Base-by-base conservation (phyloP, 2,113 vertebrate species). In the Elephas maximus region DNA sequence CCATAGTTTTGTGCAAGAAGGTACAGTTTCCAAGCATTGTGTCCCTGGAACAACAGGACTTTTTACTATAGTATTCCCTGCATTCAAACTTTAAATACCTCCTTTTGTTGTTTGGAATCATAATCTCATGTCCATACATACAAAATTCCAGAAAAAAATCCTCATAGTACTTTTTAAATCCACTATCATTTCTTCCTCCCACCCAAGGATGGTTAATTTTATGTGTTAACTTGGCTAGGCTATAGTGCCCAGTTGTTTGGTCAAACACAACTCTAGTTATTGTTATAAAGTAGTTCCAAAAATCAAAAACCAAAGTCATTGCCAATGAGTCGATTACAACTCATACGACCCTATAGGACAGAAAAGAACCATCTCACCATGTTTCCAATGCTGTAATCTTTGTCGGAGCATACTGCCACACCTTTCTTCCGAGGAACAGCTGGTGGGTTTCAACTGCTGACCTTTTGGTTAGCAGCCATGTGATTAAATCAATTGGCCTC, bases 61-160 rank as follows among this genome's bases (percentile, higher is more conserved):
- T 44, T 91, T 80, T 6, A 51, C 33, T 60, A 10, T 5, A 23
- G 10, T 7, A 2, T 62, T 69, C 67, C 30, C 60, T 73, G 6
- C 67, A 84, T 57, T 94, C 41, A 77, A 73, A 80, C 20, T 77
- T 91, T 71, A 95, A 94, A 71, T 88, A 37, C 1, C n/a, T 73
- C 24, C 87, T 67, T 63, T 44, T 92, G 88, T 77, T 24, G 6
- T 17, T 63, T 91, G 53, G 45, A 81, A 86, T 86, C 41, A 81
- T 81, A 80, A 48, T 85, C 30, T 57, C 69, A 14, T 65, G 17
- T 48, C 23, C n/a, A 91, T 2, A 48, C 33, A 24, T 45, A 57
- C 45, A 44, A 92, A 44, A 85, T 20, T 1, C 6, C 28, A 96
- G 8, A 91, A n/a, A 87, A 82, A 96, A 91, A 44, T 67, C 63